phyloP scores from a whole-genome alignment of 2,888 invertebrate genomes.

The Cremastobaeus sp. region DNA sequence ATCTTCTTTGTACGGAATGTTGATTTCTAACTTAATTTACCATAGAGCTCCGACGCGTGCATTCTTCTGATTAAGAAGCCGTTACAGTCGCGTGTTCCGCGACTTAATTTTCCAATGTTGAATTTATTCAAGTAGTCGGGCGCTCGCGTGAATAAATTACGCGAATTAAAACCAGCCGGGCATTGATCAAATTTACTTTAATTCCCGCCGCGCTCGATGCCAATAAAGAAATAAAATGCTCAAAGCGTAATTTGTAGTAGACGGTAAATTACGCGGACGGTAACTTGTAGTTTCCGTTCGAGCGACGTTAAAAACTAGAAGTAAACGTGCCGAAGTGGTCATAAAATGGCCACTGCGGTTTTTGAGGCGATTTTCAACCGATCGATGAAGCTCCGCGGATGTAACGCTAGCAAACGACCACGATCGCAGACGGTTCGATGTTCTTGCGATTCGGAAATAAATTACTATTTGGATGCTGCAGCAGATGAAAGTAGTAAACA shows the following conservation, averaged over 20 bases:
- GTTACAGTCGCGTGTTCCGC: constrained; percentile 40
- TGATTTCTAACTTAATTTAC: constrained; percentile 40
- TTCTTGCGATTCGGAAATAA: constrained; percentile 30
- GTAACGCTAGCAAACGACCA: too few relatives aligned
- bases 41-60: constrained; percentile 17
- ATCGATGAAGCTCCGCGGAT: too few relatives aligned
- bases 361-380: too few relatives aligned
- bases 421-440: not conserved
- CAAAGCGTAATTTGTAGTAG: too few relatives aligned
- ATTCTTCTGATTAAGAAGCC: constrained; percentile 38
- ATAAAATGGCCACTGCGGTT: too few relatives aligned
- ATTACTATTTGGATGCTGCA: constrained; percentile 16
- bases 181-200: not conserved
- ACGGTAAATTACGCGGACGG: too few relatives aligned
- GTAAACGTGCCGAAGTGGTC: not conserved
- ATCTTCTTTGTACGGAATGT: constrained; percentile 33
- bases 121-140: constrained; percentile 13
- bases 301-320: constrained; percentile 4
- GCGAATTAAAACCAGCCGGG: not conserved
- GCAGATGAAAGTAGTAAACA: constrained; percentile 51
- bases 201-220: not conserved
- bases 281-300: too few relatives aligned
- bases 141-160: not conserved
- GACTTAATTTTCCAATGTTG: constrained; percentile 35
- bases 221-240: too few relatives aligned